These are phyloP conservation scores for Poecilia latipinna DNA, from an alignment of 2,113 vertebrate species.

Conservation along the genomic window DNA sequence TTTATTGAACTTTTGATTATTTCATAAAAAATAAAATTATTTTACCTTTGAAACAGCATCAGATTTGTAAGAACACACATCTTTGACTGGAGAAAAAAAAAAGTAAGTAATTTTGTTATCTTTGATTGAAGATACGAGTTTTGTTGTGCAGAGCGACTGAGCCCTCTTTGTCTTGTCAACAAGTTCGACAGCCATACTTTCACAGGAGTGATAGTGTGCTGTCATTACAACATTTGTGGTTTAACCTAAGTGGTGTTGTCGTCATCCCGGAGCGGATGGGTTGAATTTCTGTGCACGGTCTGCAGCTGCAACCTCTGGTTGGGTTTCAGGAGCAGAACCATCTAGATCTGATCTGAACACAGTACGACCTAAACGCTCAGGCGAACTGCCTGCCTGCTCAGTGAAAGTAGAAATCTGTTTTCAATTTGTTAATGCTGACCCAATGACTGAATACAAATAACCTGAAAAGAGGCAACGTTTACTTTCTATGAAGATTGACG, in stretches of 20 bases:
- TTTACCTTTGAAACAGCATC: background rate
- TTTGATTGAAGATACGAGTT: background rate
- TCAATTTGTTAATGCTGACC: background rate
- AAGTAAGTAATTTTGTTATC: background rate
- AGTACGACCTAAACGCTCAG: background rate
- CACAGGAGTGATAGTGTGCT: constrained; percentile 8
- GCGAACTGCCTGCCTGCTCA: background rate
- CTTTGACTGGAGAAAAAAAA: constrained; percentile 3
- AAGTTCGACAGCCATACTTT: background rate
- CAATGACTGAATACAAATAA: background rate
- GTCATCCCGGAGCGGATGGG: constrained; percentile 37
- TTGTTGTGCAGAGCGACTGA: constrained; percentile 7
- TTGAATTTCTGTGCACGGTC: constrained; percentile 41
- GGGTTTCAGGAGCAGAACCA: constrained; percentile 21
- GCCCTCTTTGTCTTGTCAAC: background rate
- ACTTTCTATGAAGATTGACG: background rate
- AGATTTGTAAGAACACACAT: too few relatives aligned
- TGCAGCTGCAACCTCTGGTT: constrained; percentile 26
- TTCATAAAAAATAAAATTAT: too few relatives aligned
- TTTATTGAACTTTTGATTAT: too few relatives aligned
- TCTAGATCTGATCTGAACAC: constrained; percentile 2
- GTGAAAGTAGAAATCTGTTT: background rate
- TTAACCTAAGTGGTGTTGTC: constrained; percentile 18
- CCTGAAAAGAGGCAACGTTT: background rate
- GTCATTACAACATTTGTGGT: constrained; percentile 43